Percentiles rank a stretch among this genome's conserved stretches.
phyloP scores from a whole-genome alignment of 2,888 invertebrate genomes.

The Orchestes rusci region DNA sequence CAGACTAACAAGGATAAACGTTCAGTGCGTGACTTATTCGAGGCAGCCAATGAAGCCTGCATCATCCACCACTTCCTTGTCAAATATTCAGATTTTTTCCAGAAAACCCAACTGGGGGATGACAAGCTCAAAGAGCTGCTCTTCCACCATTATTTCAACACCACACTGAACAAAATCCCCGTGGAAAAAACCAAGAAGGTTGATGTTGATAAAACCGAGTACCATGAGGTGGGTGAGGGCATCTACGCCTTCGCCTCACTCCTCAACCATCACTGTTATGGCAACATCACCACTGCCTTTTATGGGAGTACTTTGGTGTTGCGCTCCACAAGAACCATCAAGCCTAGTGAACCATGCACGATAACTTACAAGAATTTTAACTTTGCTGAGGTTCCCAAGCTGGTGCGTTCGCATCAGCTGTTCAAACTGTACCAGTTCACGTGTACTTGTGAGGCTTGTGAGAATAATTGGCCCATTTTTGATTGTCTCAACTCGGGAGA shows the following conservation, averaged over 20 bases:
- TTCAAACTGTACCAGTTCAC: conserved; percentile 69
- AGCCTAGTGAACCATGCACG: conserved; percentile 61
- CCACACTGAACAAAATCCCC: conserved; percentile 16
- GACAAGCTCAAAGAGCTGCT: conserved; percentile 21
- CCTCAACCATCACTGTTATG: conserved; percentile 78
- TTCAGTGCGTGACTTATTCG: conserved; percentile 58
- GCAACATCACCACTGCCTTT: conserved; percentile 65
- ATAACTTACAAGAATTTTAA: conserved; percentile 56
- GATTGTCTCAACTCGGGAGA: conserved; percentile 18
- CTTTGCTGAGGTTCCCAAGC: conserved; percentile 21
- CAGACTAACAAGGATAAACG: conserved; percentile 61
- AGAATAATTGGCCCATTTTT: conserved; percentile 55
- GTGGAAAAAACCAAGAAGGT: conserved; percentile 21
- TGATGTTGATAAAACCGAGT: conserved; percentile 17
- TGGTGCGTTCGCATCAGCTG: conserved; percentile 39
- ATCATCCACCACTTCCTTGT: conserved; percentile 19
- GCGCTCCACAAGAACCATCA: conserved; percentile 58
- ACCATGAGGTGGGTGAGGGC: conserved; percentile 21
- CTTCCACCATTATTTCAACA: conserved; percentile 21
- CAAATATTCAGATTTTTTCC: conserved; percentile 22
- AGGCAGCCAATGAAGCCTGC: conserved; percentile 23
- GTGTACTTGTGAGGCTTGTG: conserved; percentile 71
- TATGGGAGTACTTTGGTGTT: conserved; percentile 49
- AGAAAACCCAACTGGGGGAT: conserved; percentile 8
- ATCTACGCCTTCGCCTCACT: conserved; percentile 59